Base-by-base conservation (phyloP, 2,888 invertebrate genomes). In the Choristoneura rosaceana region DNA sequence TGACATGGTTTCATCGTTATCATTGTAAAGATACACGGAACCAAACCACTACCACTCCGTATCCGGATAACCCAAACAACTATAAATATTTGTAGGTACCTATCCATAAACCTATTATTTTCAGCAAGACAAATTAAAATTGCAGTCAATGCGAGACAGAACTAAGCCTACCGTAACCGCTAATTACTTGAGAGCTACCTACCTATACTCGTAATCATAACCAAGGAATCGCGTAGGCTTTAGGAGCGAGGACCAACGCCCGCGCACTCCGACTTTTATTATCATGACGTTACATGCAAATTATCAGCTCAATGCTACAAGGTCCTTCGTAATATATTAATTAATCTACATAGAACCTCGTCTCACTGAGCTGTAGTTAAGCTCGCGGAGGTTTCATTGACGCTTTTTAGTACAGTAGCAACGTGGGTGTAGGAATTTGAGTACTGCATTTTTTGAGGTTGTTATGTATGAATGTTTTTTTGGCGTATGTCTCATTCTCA, bases 221-320 rank as follows among this genome's bases (percentile, higher is more conserved):
- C 58, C 67, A 71, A 68, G 71, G 67, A 71, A 62, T n/a, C 33
- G 71, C 52, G 71, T 71, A 63, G 71, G 52, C 15, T 17, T 52
- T 9, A 17, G 7, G 71, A 80, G 82, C 82, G 79, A 82, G 82
- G 82, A 81, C 79, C 80, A 78, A 70, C 81, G 80, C 82, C 82
- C 74, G 81, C 82, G 82, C 80, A 79, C 59, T 74, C 69, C 73
- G 69, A 76, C 71, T 75, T 74, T 77, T 77, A 74, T 58, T 50
- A 60, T 45, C 64, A 63, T 81, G 85, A 84, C 84, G 81, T 82
- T 76, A 79, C 82, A 89, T 89, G 89, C 87, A 87, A 90, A 90
- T 89, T 80, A 85, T 7, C 25, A 84, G 83, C 83, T 82, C 78
- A 75, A 79, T 70, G 74, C 78, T 84, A 71, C 71, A 68, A 63